Conservation (phyloP, 1,140 invertebrate genomes). For the Bombus fervidus region DNA sequence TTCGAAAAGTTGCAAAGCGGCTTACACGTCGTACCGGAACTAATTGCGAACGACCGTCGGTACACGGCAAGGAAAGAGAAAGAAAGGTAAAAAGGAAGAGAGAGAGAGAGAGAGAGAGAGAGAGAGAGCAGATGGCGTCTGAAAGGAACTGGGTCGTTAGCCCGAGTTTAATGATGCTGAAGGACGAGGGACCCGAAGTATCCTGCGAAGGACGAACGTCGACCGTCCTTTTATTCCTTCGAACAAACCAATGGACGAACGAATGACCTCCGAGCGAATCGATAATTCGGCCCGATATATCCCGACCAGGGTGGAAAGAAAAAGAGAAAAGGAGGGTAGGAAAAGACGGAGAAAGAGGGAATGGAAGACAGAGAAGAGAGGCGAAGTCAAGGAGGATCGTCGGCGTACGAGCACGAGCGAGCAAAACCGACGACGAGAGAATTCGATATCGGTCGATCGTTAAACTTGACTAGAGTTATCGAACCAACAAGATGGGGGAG, state of each 20-base stretch:
- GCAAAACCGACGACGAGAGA: constrained; percentile 55
- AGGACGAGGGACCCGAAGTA: constrained; percentile 62
- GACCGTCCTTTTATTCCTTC: constrained; percentile 69
- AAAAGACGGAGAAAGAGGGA: background rate
- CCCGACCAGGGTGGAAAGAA: constrained; percentile 56
- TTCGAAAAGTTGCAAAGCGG: constrained; percentile 22
- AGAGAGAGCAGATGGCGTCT: constrained; percentile 56
- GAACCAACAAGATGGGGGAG: constrained; percentile 26
- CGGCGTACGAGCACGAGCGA: constrained; percentile 19
- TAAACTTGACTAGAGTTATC: constrained; percentile 65
- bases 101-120: background rate
- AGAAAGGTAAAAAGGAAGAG: background rate
- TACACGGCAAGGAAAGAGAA: background rate
- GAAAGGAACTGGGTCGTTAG: constrained; percentile 69
- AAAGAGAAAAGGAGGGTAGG: background rate
- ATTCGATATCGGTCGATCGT: constrained; percentile 70
- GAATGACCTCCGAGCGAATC: constrained; percentile 68
- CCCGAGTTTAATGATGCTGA: constrained; percentile 66
- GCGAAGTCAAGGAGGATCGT: background rate
- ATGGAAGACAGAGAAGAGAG: background rate
- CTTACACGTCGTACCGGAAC: constrained; percentile 61
- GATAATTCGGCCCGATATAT: constrained; percentile 76
- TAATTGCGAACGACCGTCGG: constrained; percentile 54
- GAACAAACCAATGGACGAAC: constrained; percentile 34
- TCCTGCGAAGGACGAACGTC: constrained; percentile 67